Percentiles rank a stretch among this genome's conserved stretches.
phyloP scores from a whole-genome alignment of 2,888 invertebrate species.

The Leptinotarsa juncta region DNA sequence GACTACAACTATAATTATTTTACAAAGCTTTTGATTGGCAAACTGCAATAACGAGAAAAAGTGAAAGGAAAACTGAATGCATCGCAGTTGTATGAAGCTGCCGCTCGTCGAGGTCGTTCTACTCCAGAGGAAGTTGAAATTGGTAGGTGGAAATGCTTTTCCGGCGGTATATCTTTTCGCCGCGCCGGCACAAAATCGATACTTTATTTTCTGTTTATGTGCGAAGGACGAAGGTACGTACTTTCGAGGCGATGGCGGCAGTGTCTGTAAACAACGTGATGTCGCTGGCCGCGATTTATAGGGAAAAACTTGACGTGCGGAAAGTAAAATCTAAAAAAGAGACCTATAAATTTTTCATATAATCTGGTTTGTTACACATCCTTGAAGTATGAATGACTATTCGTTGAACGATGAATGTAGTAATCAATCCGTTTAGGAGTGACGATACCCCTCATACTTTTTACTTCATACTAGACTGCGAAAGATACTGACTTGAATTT shows the following conservation, averaged over 20 bases:
- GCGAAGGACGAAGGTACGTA: background rate
- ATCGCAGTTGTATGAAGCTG: background rate
- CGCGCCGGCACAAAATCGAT: constrained; percentile 15
- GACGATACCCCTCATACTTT: too few relatives aligned
- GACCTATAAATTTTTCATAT: too few relatives aligned
- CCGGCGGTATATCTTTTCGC: background rate
- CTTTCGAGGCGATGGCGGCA: background rate
- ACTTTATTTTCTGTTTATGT: constrained; percentile 16
- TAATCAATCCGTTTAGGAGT: too few relatives aligned
- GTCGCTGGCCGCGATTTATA: background rate
- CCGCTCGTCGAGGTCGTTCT: constrained; percentile 4
- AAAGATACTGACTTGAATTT: too few relatives aligned
- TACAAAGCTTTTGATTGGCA: background rate
- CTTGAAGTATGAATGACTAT: too few relatives aligned
- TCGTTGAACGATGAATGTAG: too few relatives aligned
- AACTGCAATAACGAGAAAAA: background rate
- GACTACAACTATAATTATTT: too few relatives aligned
- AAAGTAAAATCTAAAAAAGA: background rate
- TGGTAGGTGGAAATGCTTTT: constrained; percentile 14
- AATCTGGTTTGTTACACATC: too few relatives aligned
- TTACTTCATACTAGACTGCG: too few relatives aligned
- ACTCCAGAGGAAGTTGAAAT: constrained; percentile 7
- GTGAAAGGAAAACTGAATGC: constrained; percentile 15
- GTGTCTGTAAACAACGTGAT: constrained; percentile 10
- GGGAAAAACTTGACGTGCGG: constrained; percentile 2